Conservation (phyloP, 2,113 vertebrate species). For the Heterotis niloticus region DNA sequence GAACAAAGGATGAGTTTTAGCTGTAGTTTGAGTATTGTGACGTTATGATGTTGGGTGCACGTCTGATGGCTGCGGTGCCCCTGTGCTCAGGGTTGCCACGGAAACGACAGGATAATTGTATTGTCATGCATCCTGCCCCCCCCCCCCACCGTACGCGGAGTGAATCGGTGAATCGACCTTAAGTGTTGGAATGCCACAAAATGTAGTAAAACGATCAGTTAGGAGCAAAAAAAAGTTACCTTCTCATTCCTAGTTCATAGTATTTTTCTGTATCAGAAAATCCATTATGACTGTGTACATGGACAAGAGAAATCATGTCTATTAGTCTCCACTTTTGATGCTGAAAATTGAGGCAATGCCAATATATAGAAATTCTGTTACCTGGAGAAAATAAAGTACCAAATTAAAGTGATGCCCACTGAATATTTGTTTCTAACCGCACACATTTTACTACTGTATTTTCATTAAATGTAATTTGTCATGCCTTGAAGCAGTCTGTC, state of each 20-base stretch:
- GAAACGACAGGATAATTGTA: slow-evolving; percentile 51
- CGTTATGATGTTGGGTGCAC: slow-evolving; percentile 20
- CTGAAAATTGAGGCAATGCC: slow-evolving; percentile 31
- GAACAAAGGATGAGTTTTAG: slow-evolving; percentile 34
- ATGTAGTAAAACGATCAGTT: slow-evolving; percentile 45
- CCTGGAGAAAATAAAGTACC: slow-evolving; percentile 22
- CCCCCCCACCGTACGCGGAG: slow-evolving; percentile 32
- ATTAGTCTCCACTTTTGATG: slow-evolving; percentile 50
- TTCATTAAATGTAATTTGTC: slow-evolving; percentile 2
- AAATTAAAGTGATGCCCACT: slow-evolving; percentile 21
- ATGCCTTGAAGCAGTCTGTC: not conserved
- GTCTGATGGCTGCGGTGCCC: not conserved
- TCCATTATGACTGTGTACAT: slow-evolving; percentile 57
- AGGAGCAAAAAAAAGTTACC: slow-evolving; percentile 29
- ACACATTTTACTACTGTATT: slow-evolving; percentile 14
- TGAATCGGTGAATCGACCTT: slow-evolving; percentile 47
- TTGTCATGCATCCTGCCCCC: slow-evolving; percentile 59
- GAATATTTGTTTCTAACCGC: slow-evolving; percentile 23
- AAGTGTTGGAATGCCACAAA: slow-evolving; percentile 49
- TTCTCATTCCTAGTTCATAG: slow-evolving; percentile 52
- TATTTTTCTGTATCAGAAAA: slow-evolving; percentile 78
- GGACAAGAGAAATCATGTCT: slow-evolving; percentile 59
- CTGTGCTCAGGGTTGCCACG: slow-evolving; percentile 35
- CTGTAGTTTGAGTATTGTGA: slow-evolving; percentile 15
- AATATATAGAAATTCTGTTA: slow-evolving; percentile 37